A percentile compares a stretch with the other conserved stretches of the same genome.
Conservation (phyloP, 1,140 invertebrate genomes). For the Chrysomallon squamiferum region DNA sequence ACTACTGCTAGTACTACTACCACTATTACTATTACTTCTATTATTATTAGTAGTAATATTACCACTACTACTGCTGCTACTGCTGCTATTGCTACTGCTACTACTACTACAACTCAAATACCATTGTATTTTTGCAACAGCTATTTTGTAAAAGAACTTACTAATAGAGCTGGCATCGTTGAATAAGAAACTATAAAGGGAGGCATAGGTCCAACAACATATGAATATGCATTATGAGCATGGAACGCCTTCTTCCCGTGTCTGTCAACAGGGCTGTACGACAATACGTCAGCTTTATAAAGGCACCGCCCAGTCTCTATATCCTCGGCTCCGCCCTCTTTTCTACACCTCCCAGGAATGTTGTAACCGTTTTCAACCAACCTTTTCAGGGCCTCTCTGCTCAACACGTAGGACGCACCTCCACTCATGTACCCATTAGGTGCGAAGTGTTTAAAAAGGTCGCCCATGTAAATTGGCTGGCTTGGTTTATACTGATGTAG, state of each 20-base stretch:
- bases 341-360: conserved; percentile 14
- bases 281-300: conserved; percentile 19
- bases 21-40: too few species aligned
- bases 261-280: conserved; percentile 18
- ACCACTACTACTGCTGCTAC: too few species aligned
- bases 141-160: too few species aligned
- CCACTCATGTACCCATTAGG: conserved; percentile 35
- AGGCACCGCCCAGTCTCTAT: conserved; percentile 33
- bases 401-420: conserved; percentile 37
- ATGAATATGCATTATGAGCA: conserved; percentile 9
- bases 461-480: conserved; percentile 39
- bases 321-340: conserved; percentile 32
- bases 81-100: too few species aligned
- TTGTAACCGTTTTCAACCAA: conserved; percentile 20
- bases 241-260: conserved; percentile 21
- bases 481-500: conserved; percentile 65
- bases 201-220: conserved; percentile 10
- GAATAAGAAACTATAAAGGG: conserved; percentile 9
- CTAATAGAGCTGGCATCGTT: neutral
- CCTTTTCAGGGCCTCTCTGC: conserved; percentile 23
- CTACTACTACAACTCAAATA: too few species aligned
- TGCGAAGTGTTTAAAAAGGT: conserved; percentile 30
- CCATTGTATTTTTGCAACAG: too few species aligned
- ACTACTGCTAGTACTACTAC: too few species aligned
- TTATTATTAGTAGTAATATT: too few species aligned